A percentile compares a stretch with the other conserved stretches of the same genome.
Conservation (phyloP, 2,888 invertebrate genomes). For the Limenitis camilla region DNA sequence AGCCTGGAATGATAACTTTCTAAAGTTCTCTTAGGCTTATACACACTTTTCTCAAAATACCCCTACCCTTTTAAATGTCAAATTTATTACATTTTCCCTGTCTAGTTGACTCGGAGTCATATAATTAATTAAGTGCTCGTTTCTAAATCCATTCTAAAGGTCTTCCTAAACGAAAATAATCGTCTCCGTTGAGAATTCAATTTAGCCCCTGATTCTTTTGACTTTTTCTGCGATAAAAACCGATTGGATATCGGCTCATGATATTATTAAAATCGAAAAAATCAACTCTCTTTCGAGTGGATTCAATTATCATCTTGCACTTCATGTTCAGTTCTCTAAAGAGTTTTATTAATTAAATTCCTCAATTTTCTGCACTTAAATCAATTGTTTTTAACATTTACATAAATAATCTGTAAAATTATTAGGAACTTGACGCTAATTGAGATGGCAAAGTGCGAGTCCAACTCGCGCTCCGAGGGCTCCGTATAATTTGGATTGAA, state of each 20-base stretch:
- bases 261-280: slow-evolving; percentile 24
- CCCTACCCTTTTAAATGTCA: neutral
- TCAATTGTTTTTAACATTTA: too few relatives aligned
- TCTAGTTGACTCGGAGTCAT: slow-evolving; percentile 2
- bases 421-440: too few relatives aligned
- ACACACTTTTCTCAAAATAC: neutral
- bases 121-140: slow-evolving; percentile 12
- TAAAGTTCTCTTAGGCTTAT: too few relatives aligned
- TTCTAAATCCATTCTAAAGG: slow-evolving; percentile 11
- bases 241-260: slow-evolving; percentile 25
- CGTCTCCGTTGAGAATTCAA: slow-evolving; percentile 24
- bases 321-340: slow-evolving; percentile 10
- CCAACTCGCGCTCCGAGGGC: too few relatives aligned
- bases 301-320: slow-evolving; percentile 21
- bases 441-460: too few relatives aligned
- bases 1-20: too few relatives aligned
- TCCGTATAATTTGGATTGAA: too few relatives aligned
- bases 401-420: too few relatives aligned
- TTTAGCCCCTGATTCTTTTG: slow-evolving; percentile 23
- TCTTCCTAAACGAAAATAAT: slow-evolving; percentile 17
- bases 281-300: slow-evolving; percentile 15
- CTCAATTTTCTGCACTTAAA: neutral
- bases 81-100: neutral
- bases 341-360: slow-evolving; percentile 1
- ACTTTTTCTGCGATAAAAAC: slow-evolving; percentile 23